Evolutionary conservation across 2,113 vertebrate genomes (phyloP).

Genomic region (Dendrocopos noguchii): DNA sequence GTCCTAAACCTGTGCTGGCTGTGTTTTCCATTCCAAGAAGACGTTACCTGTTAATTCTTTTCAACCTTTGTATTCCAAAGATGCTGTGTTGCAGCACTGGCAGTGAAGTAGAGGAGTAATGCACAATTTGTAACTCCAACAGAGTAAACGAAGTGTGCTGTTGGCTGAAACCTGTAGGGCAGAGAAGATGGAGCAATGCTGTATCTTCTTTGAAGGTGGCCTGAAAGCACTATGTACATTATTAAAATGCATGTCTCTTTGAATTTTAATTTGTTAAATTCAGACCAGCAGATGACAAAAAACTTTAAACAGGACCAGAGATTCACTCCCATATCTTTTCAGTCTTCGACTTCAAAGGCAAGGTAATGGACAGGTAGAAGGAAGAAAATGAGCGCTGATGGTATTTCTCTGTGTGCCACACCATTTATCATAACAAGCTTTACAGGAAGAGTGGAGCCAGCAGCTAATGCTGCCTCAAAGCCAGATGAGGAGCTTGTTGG

Average conservation of each 20-base stretch:
- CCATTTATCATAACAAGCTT: neutral
- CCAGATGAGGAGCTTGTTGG: fast-evolving
- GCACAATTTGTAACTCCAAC: neutral
- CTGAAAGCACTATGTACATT: neutral
- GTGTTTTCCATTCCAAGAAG: neutral
- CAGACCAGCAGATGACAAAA: neutral
- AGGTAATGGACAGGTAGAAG: neutral
- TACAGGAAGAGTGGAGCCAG: neutral
- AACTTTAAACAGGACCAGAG: neutral
- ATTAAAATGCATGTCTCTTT: neutral
- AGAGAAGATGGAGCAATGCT: neutral
- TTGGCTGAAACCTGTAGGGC: neutral
- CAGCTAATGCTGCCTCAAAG: neutral
- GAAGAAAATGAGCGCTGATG: neutral
- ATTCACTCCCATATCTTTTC: neutral
- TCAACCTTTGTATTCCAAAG: neutral
- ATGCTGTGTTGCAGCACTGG: neutral
- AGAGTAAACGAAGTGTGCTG: neutral
- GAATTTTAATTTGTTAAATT: neutral
- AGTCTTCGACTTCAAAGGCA: neutral
- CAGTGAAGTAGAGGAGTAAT: neutral
- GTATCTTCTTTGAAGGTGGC: neutral
- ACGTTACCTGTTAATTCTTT: neutral
- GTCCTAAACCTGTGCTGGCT: neutral
- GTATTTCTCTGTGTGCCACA: neutral